These are phyloP conservation scores for Hyaena hyaena DNA, from an alignment of 2,113 vertebrate species.

Conservation along the genomic window DNA sequence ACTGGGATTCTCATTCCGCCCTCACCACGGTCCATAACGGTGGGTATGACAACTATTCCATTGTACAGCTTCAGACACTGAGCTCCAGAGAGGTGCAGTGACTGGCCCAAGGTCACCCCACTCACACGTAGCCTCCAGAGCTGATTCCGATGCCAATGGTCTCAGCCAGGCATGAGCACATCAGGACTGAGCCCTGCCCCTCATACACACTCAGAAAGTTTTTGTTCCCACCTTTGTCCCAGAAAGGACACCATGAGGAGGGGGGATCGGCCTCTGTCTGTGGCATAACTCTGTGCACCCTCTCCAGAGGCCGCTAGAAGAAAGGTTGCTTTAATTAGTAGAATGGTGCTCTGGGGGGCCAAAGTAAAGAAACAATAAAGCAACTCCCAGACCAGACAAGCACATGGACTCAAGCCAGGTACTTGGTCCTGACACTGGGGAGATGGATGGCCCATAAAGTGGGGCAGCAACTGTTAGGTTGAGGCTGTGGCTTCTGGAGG, in stretches of 20 bases:
- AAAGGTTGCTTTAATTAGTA: slow-evolving; percentile 6
- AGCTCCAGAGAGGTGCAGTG: neutral
- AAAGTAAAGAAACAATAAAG: slow-evolving; percentile 60
- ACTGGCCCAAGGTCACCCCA: slow-evolving; percentile 3
- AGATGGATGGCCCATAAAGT: neutral
- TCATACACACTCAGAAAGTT: rapidly evolving
- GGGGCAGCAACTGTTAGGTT: neutral
- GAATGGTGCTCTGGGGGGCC: neutral
- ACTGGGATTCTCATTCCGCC: neutral
- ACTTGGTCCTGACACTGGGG: neutral
- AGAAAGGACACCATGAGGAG: neutral
- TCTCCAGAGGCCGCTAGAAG: neutral
- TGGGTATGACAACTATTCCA: neutral
- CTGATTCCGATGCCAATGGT: neutral
- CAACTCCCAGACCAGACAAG: neutral
- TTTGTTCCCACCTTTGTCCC: neutral
- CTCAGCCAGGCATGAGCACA: rapidly evolving
- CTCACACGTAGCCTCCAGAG: too few relatives aligned
- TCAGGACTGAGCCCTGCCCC: rapidly evolving
- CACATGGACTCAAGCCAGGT: neutral
- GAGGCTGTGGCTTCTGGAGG: neutral
- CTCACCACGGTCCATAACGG: neutral
- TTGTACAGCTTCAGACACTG: neutral
- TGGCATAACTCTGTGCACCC: neutral
- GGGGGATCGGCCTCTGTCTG: neutral